phyloP scores from a whole-genome alignment of 92 coral and sea anemone species.

The Paramuricea clavata region DNA sequence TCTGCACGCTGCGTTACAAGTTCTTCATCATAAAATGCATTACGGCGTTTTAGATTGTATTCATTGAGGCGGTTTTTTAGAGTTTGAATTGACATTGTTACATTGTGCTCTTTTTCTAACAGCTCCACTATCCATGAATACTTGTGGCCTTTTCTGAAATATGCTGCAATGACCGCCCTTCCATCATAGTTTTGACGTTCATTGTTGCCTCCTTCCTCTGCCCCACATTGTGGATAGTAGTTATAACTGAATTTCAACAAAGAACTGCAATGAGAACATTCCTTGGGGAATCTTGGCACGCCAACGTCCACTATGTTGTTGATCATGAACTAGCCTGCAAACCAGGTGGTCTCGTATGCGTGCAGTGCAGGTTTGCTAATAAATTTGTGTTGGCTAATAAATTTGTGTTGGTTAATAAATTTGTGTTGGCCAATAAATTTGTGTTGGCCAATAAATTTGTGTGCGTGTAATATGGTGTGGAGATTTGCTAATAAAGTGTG shows the following conservation, averaged over 20 bases:
- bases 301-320: not conserved
- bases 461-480: conserved; percentile 3
- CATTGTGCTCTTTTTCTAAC: not conserved
- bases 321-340: not conserved
- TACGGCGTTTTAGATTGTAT: conserved; percentile 29
- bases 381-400: not conserved
- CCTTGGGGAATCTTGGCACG: not conserved
- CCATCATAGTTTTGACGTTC: not conserved
- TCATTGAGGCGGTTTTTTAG: conserved; percentile 11
- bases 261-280: not conserved
- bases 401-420: not conserved
- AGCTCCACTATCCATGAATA: conserved; percentile 15
- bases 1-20: conserved; percentile 36
- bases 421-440: not conserved
- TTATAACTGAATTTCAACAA: not conserved
- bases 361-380: not conserved
- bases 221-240: conserved; percentile 1
- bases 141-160: conserved; percentile 46
- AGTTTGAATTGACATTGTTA: too few relatives aligned
- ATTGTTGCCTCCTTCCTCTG: not conserved
- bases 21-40: conserved; percentile 34
- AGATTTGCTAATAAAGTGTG: conserved; percentile 7
- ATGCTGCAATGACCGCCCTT: not conserved
- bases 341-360: too few relatives aligned
- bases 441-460: conserved; percentile 5